Base-by-base conservation (phyloP, 2,888 invertebrate species). In the Cremastobaeus sp. region DNA sequence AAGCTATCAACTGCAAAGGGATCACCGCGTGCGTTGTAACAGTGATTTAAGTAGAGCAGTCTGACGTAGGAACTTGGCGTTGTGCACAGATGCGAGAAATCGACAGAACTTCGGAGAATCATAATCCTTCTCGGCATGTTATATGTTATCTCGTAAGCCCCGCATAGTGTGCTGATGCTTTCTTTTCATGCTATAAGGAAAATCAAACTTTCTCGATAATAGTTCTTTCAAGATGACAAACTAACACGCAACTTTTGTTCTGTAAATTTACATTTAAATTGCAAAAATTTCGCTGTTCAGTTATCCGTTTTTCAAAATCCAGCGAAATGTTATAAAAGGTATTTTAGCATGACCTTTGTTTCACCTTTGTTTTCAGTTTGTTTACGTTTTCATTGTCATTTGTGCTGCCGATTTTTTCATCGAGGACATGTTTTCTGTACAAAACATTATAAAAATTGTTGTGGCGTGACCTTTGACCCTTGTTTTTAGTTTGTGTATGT, bases 81-180 rank as follows among this genome's bases (percentile, higher is more conserved):
- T 77, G 79, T 60, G 82, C 87, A 83, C 87, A 87, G 87, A 87
- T 87, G 87, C 84, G 85, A 83, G 84, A 86, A 87, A 87, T 87
- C 87, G 87, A 86, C 85, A 80, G 78, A 87, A 86, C 81, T 86
- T 86, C 80, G 77, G 77, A 77, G 79, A 78, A 81, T 82, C 81
- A 78, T 81, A 82, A 82, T 81, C 76, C 60, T 65, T 60, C 60
- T 54, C 66, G 55, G 52, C 52, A 60, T 41, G 64, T 65, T 65
- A 74, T 54, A 60, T 43, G 74, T 70, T 74, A 70, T 70, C 69
- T 65, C 54, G 62, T 55, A 65, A 65, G 57, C 66, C 74, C 65
- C 74, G 54, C 65, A 55, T 60, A 45, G 50, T 57, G 57, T 54
- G 74, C 39, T 59, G 74, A 65, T 65, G 54, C 37, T 74, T 74